These are phyloP conservation scores for Chauna torquata DNA, from an alignment of 2,113 vertebrate species.

Conservation along the genomic window DNA sequence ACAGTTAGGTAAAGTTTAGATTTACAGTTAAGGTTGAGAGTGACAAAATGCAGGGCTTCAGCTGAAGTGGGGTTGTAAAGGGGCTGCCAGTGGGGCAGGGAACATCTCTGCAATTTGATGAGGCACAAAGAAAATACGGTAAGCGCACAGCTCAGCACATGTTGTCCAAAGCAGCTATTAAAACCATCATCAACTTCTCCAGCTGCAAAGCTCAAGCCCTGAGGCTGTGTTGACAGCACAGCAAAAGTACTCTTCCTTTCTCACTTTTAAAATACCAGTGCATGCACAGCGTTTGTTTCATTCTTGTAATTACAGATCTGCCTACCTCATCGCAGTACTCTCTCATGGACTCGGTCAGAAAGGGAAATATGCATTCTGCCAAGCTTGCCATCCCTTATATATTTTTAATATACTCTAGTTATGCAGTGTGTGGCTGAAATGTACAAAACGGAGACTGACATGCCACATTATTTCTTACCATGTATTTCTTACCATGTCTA, in stretches of 20 bases:
- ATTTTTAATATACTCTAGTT: not conserved
- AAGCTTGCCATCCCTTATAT: not conserved
- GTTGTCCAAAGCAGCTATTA: not conserved
- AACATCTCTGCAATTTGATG: not conserved
- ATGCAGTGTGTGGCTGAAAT: not conserved
- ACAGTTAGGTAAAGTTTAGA: not conserved
- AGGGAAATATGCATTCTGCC: not conserved
- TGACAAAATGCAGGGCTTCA: not conserved
- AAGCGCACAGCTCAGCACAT: not conserved
- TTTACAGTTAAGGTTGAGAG: not conserved
- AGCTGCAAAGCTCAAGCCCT: not conserved
- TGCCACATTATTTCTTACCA: not conserved
- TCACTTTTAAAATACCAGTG: not conserved
- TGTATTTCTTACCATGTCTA: not conserved
- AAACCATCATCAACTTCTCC: not conserved
- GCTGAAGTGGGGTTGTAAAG: not conserved
- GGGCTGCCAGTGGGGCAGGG: not conserved
- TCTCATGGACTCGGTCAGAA: not conserved
- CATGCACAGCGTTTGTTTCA: not conserved
- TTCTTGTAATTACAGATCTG: not conserved
- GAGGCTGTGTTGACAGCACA: not conserved
- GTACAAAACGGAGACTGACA: not conserved
- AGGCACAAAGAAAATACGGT: not conserved
- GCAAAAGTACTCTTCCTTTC: not conserved
- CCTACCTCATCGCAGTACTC: not conserved